Evolutionary conservation across 1,140 invertebrate species (phyloP).

Genomic region (Hyposmocoma kahamanoa): DNA sequence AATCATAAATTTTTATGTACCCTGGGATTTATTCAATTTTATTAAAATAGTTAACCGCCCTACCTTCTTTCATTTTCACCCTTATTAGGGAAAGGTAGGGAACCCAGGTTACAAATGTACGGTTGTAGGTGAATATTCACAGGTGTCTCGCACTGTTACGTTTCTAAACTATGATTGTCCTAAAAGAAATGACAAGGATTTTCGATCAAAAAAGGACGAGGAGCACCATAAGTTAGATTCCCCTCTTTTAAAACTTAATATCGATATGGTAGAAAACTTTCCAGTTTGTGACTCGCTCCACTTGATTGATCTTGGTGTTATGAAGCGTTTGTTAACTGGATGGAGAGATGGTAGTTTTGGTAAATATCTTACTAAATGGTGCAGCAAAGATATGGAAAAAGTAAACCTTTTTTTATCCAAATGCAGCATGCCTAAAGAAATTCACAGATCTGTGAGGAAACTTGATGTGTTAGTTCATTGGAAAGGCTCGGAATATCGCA

Average conservation of each 20-base stretch:
- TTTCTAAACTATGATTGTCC: conserved; percentile 18
- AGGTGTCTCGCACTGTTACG: conserved; percentile 17
- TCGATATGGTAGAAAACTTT: conserved; percentile 22
- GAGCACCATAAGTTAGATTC: conserved; percentile 17
- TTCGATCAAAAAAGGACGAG: conserved; percentile 14
- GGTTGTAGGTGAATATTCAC: conserved; percentile 21
- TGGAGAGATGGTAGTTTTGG: conserved; percentile 17
- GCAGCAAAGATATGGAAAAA: neutral
- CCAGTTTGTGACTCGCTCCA: conserved; percentile 20
- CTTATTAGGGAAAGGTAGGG: too few relatives aligned
- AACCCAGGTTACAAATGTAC: conserved; percentile 29
- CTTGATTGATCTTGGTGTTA: conserved; percentile 21
- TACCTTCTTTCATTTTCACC: too few relatives aligned
- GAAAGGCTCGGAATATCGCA: conserved; percentile 23
- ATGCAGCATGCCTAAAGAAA: conserved; percentile 17
- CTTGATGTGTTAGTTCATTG: conserved; percentile 16
- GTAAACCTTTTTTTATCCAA: neutral
- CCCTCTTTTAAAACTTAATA: conserved; percentile 14
- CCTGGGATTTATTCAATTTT: too few relatives aligned
- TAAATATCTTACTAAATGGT: conserved; percentile 7
- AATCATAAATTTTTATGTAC: too few relatives aligned
- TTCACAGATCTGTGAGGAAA: conserved; percentile 16
- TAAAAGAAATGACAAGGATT: conserved; percentile 12
- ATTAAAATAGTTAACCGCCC: too few relatives aligned
- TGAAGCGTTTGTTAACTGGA: conserved; percentile 19